Evolutionary conservation across 2,113 vertebrate genomes (phyloP), one percentile per base, ranked within the genome.

Genomic region (Solea senegalensis): DNA sequence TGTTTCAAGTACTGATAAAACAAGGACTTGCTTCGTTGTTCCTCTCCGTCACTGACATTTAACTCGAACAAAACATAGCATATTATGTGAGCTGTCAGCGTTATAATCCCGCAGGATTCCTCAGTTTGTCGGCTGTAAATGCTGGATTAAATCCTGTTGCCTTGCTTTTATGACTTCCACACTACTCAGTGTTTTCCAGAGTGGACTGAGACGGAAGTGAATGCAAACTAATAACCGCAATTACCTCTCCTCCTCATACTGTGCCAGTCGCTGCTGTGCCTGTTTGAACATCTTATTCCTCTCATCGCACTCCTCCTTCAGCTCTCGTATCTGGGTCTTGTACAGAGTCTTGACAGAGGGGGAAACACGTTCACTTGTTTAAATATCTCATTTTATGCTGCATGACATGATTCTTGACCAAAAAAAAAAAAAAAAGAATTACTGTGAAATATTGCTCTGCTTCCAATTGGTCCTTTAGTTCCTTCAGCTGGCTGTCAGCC

Each of bases 401-500:
- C 15, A 11, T 21, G 55, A 48, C 52, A 10, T 57, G 28, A 64
- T 65, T 26, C 70, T 67, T 45, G 39, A 41, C 11, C 28, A 76
- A 52, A 21, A 46, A 51, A 7, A 49, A 51, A 13, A 56, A 67
- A 14, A 27, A 16, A 26, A 55, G n/a, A 83, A 49, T 65, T 94
- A 98, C 98, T 2, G 96, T 97, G 90, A 98, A 99, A 94, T 97
- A 97, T 15, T 98, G 96, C 71, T 99, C 96, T 5, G 96, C 94
- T 90, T 99, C 96, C 34, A 99, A 92, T 67, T 98, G 97, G 79
- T 99, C 98, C 86, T 96, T 97, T 80, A 99, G 91, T 57, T 99
- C 97, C 85, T 97, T 98, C 94, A 96, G 94, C 69, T 98, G 96
- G 53, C 93, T 93, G 21, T 97, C 96, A 66, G 95, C 94, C 82